phyloP scores from a whole-genome alignment of 2,797 vertebrate genomes.

The Nannoperca australis region DNA sequence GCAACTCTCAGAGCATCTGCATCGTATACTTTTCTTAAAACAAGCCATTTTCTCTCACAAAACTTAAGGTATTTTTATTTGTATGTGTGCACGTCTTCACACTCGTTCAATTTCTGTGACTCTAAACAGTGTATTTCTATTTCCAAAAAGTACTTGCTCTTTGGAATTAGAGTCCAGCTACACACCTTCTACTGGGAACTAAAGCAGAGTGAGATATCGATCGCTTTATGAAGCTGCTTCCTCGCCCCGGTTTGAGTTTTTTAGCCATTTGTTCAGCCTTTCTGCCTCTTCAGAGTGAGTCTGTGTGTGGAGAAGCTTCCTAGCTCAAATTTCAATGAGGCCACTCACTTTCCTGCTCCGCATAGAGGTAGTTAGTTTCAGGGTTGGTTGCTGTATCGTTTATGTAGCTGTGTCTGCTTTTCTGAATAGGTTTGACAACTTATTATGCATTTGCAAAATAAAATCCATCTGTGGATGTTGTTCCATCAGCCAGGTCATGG shows the following conservation, averaged over 20 bases:
- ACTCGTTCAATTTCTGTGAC: background rate
- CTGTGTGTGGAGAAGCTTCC: no score
- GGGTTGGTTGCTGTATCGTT: constrained; percentile 33
- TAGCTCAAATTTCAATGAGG: constrained; percentile 18
- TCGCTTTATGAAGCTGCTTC: constrained; percentile 13
- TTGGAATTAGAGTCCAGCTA: background rate
- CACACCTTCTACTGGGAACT: constrained; percentile 5
- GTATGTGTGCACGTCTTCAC: no score
- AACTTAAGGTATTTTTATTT: no score
- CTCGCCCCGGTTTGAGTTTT: constrained; percentile 14
- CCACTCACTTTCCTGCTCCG: constrained; percentile 8
- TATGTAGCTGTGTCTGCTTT: background rate
- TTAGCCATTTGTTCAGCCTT: background rate
- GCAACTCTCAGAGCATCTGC: constrained; percentile 8
- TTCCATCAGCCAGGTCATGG: constrained; percentile 14
- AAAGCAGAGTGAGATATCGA: constrained; percentile 29
- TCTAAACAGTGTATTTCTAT: constrained; percentile 2
- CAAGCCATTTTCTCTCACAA: no score
- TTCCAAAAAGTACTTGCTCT: background rate
- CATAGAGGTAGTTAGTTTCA: constrained; percentile 1
- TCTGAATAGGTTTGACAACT: background rate
- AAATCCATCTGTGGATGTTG: constrained; percentile 21
- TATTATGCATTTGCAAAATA: constrained; percentile 15
- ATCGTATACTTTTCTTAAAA: background rate
- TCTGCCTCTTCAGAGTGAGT: constrained; percentile 11